Percentiles rank a stretch among this genome's conserved stretches.
Evolutionary conservation across 1,140 invertebrate species (phyloP).

Genomic region (Drosophila pruinosa): DNA sequence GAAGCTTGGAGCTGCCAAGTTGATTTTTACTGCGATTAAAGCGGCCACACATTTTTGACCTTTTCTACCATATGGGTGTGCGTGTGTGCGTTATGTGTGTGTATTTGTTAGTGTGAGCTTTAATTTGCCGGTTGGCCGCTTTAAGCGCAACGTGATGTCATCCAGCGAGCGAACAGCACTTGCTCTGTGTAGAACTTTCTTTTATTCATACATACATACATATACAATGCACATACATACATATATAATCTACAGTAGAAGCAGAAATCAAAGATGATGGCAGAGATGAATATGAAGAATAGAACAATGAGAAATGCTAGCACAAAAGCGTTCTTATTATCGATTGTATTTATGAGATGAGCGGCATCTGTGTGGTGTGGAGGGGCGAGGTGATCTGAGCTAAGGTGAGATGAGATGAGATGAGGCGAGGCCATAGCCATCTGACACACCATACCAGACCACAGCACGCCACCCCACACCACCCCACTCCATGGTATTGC

Average conservation of each 20-base stretch:
- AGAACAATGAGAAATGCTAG: constrained; percentile 17
- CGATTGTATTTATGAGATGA: constrained; percentile 43
- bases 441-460: no score
- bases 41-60: constrained; percentile 48
- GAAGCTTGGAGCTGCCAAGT: constrained; percentile 11
- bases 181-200: constrained; percentile 66
- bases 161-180: constrained; percentile 28
- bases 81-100: constrained; percentile 7
- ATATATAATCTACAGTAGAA: neutral
- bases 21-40: constrained; percentile 50
- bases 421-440: neutral
- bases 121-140: constrained; percentile 59
- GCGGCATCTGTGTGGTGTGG: neutral
- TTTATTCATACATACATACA: constrained; percentile 40
- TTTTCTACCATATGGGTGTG: constrained; percentile 11
- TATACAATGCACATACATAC: no score
- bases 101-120: constrained; percentile 39
- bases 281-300: neutral
- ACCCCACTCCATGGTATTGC: neutral
- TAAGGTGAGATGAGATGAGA: constrained; percentile 10
- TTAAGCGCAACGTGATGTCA: constrained; percentile 61
- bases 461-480: neutral
- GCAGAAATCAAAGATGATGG: neutral
- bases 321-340: constrained; percentile 29
- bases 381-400: neutral